phyloP scores from a whole-genome alignment of 2,113 vertebrate species.

The Pagrus major region DNA sequence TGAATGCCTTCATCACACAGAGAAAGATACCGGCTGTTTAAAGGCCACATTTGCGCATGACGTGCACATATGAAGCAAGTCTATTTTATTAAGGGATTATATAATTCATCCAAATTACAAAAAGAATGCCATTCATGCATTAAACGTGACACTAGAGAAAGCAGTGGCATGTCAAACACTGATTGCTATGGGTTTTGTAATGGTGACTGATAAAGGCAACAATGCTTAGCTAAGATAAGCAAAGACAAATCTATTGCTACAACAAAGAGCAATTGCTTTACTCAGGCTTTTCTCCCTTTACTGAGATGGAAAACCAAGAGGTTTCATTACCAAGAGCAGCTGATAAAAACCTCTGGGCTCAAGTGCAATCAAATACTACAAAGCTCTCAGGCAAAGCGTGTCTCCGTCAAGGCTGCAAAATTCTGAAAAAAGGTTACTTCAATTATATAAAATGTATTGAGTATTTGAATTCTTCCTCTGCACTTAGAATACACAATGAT shows the following conservation, averaged over 20 bases:
- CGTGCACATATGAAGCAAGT: not conserved
- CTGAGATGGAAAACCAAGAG: conserved; percentile 42
- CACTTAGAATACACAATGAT: not conserved
- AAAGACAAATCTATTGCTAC: conserved; percentile 56
- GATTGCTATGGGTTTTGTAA: conserved; percentile 54
- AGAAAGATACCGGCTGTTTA: not conserved
- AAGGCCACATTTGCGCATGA: not conserved
- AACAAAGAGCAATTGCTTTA: conserved; percentile 59
- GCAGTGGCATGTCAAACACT: conserved; percentile 12
- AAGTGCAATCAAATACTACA: conserved; percentile 49
- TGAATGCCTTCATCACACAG: not conserved
- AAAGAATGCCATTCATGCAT: not conserved
- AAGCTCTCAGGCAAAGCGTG: conserved; percentile 28
- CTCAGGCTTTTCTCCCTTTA: conserved; percentile 52
- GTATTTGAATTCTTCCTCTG: not conserved
- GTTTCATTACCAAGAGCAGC: conserved; percentile 58
- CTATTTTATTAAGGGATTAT: not conserved
- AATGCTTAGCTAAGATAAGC: conserved; percentile 55
- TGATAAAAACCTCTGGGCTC: conserved; percentile 61
- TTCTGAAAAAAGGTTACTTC: not conserved
- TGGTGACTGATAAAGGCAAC: conserved; percentile 59
- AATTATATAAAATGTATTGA: not conserved
- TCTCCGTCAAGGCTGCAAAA: not conserved
- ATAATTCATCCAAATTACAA: not conserved
- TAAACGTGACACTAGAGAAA: conserved; percentile 17